Conservation (phyloP, 2,888 invertebrate genomes). For the Meteorus colon region DNA sequence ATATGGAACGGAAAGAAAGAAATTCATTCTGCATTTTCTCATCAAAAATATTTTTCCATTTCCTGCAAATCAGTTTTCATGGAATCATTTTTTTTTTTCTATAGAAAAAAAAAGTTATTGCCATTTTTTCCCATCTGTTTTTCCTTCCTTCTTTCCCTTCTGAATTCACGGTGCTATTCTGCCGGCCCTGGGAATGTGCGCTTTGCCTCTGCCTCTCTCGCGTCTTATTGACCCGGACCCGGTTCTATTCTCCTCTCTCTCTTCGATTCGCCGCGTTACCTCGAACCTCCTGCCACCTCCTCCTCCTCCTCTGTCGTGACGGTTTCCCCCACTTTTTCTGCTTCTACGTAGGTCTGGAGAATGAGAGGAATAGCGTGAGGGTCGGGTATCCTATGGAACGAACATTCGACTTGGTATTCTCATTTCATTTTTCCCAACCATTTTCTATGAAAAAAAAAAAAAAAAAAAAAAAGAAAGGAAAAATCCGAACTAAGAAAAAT, state of each 20-base stretch:
- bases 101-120: background rate
- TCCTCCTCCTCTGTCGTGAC: constrained; percentile 47
- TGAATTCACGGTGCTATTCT: constrained; percentile 15
- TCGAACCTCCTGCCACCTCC: constrained; percentile 53
- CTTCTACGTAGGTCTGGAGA: constrained; percentile 49
- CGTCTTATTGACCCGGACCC: constrained; percentile 74
- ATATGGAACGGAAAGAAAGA: too few species aligned
- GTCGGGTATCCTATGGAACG: constrained; percentile 30
- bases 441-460: constrained; percentile 33
- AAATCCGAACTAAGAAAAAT: too few species aligned
- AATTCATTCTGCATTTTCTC: too few species aligned
- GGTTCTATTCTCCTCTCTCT: constrained; percentile 68
- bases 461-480: too few species aligned
- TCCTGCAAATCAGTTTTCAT: background rate
- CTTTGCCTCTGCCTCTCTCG: constrained; percentile 63
- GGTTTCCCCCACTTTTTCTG: constrained; percentile 31
- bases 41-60: background rate
- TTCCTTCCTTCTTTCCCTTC: constrained; percentile 43
- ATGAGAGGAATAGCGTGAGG: constrained; percentile 36
- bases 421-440: constrained; percentile 44
- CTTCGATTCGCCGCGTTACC: constrained; percentile 59
- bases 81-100: too few species aligned
- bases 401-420: constrained; percentile 46
- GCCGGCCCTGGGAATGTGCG: constrained; percentile 71
- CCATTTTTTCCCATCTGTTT: constrained; percentile 20